phyloP scores from a whole-genome alignment of 2,797 vertebrate species.

The Yasuhikotakia modesta region DNA sequence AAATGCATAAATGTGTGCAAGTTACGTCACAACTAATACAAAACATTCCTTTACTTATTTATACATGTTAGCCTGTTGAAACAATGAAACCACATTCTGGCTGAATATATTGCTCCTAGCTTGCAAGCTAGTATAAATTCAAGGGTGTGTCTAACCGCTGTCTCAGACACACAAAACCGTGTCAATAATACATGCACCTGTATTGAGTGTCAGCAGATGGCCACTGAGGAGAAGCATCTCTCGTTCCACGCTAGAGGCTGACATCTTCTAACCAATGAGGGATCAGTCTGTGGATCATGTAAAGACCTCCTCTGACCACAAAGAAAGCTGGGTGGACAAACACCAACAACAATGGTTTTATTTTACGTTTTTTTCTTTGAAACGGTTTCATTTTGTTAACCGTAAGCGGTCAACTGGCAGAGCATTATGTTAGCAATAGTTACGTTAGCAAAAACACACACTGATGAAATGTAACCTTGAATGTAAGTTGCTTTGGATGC shows the following conservation, averaged over 20 bases:
- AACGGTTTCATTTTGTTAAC: not conserved
- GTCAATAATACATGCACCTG: conserved; percentile 72
- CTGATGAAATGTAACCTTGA: no score
- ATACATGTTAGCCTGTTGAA: not conserved
- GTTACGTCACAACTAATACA: not conserved
- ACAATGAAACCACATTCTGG: not conserved
- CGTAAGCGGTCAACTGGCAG: no score
- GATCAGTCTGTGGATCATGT: conserved; percentile 63
- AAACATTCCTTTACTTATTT: not conserved
- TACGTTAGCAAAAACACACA: no score
- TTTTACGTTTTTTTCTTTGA: not conserved
- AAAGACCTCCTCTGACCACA: conserved; percentile 68
- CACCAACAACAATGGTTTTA: not conserved
- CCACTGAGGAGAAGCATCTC: conserved; percentile 40
- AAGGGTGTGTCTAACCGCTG: conserved; percentile 16
- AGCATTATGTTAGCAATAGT: no score
- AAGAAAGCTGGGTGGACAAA: conserved; percentile 70
- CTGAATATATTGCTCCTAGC: not conserved
- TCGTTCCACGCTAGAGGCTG: conserved; percentile 58
- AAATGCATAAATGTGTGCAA: not conserved
- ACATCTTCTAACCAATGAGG: conserved; percentile 50
- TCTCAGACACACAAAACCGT: conserved; percentile 58
- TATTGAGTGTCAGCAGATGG: conserved; percentile 50
- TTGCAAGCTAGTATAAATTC: not conserved
- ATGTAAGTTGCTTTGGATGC: no score